Conservation (phyloP, 2,113 vertebrate species). For the Trematocara zebra region DNA sequence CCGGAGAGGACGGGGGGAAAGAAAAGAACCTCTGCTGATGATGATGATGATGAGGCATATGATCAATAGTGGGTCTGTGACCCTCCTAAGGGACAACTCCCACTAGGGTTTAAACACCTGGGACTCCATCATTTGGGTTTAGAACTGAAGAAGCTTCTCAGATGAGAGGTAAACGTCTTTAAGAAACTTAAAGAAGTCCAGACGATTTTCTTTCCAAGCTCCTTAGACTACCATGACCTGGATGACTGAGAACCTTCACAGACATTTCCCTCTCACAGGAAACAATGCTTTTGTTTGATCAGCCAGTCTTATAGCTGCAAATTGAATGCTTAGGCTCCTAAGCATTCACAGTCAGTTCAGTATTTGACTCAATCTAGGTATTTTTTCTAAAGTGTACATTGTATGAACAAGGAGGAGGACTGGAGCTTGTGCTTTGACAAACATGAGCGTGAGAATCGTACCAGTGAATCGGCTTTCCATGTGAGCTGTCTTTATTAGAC, state of each 20-base stretch:
- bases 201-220: rapidly evolving
- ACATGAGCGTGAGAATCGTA: not conserved
- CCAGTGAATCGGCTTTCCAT: not conserved
- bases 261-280: not conserved
- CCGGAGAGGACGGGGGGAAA: not conserved
- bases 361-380: rapidly evolving
- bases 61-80: not conserved
- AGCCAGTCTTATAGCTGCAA: rapidly evolving
- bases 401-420: rapidly evolving
- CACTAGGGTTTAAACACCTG: not conserved
- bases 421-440: not conserved
- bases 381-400: rapidly evolving
- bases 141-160: not conserved
- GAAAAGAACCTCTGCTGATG: not conserved
- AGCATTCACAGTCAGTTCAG: not conserved
- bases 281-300: not conserved
- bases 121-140: not conserved
- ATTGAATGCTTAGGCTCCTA: not conserved
- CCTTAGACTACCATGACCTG: not conserved
- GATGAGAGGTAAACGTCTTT: not conserved
- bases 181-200: not conserved
- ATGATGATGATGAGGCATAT: not conserved
- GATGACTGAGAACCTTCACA: not conserved
- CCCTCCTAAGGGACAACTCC: not conserved
- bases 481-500: not conserved